A percentile compares a stretch with the other conserved stretches of the same genome.
Evolutionary conservation across 2,797 vertebrate genomes (phyloP).

Genomic region (Uromys caudimaculatus): DNA sequence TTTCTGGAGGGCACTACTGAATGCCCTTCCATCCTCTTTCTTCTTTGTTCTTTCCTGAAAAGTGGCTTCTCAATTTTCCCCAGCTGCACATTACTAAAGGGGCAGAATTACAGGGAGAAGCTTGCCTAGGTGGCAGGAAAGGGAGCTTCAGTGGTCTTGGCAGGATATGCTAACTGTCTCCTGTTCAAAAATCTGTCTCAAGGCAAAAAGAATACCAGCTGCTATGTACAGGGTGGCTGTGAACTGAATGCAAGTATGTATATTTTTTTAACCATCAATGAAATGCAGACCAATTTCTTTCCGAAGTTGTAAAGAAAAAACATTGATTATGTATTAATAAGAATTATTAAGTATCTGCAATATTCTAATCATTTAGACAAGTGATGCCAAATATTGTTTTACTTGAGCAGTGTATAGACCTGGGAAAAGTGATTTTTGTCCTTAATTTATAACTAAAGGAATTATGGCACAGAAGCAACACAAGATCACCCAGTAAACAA

Average conservation of each 20-base stretch:
- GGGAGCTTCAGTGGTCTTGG: neutral
- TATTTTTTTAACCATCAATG: neutral
- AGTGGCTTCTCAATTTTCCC: neutral
- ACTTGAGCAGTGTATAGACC: neutral
- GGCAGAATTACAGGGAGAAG: neutral
- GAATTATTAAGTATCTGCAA: neutral
- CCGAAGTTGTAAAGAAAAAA: slow-evolving; percentile 14
- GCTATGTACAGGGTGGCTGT: neutral
- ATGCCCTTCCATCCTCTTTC: neutral
- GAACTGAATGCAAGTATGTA: neutral
- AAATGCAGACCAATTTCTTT: neutral
- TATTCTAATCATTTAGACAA: neutral
- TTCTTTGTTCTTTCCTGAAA: slow-evolving; percentile 5
- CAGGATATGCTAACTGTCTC: slow-evolving; percentile 17
- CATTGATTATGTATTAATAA: neutral
- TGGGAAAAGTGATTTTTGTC: neutral
- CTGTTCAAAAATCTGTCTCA: neutral
- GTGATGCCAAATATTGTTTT: slow-evolving; percentile 11
- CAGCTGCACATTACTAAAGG: neutral
- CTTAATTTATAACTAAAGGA: neutral
- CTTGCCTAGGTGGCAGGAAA: neutral
- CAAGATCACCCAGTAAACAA: slow-evolving; percentile 33
- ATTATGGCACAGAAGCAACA: neutral
- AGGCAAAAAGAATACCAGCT: neutral
- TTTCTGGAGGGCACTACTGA: neutral